phyloP scores from a whole-genome alignment of 2,888 invertebrate species.

The Euspilapteryx auroguttella region DNA sequence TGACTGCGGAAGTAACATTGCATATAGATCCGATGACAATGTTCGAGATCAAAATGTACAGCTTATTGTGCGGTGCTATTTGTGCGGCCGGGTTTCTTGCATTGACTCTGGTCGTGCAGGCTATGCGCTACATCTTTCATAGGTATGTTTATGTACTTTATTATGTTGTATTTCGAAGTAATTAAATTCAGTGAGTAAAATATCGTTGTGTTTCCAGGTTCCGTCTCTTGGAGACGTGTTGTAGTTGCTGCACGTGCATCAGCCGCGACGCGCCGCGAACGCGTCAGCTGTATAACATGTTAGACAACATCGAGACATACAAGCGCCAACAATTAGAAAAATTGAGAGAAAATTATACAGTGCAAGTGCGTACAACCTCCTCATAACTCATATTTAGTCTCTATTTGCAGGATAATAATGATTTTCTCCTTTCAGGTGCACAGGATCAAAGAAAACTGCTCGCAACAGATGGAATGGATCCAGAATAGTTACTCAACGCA shows the following conservation, averaged over 20 bases:
- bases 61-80: constrained; percentile 78
- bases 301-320: constrained; percentile 89
- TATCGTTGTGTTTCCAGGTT: constrained; percentile 66
- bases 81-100: constrained; percentile 80
- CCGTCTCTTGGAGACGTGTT: constrained; percentile 73
- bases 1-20: constrained; percentile 72
- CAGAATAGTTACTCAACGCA: constrained; percentile 89
- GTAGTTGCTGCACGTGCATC: constrained; percentile 75
- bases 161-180: not conserved
- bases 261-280: constrained; percentile 75
- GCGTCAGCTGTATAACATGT: constrained; percentile 82
- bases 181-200: no score
- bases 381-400: not conserved
- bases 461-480: constrained; percentile 92
- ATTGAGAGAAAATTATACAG: constrained; percentile 87
- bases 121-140: constrained; percentile 68
- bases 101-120: constrained; percentile 78
- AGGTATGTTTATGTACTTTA: constrained; percentile 58
- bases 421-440: constrained; percentile 64
- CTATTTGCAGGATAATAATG: constrained; percentile 3
- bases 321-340: constrained; percentile 87
- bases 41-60: constrained; percentile 80
- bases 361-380: constrained; percentile 65
- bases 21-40: constrained; percentile 86
- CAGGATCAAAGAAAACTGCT: constrained; percentile 90